Base-by-base conservation (phyloP, 2,797 vertebrate genomes). In the Microctenopoma steveboyesi region DNA sequence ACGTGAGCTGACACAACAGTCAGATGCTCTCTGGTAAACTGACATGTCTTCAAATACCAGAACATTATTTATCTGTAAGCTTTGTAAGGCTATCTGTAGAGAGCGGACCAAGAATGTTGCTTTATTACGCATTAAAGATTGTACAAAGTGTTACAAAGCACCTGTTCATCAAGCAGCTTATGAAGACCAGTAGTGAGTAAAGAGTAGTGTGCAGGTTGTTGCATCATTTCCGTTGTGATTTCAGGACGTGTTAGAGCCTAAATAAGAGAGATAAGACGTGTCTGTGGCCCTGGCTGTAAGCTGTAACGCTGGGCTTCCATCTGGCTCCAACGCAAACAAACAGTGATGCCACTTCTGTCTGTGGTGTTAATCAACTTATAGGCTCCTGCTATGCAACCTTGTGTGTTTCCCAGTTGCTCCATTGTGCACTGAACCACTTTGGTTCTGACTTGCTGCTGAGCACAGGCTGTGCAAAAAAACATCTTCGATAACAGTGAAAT, bases 41-140 rank as follows among this genome's bases (percentile, higher is more conserved):
- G 42, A 76, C 28, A 56, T 46, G 18, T 64, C 60, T 45, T 62
- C 35, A 35, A 35, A 58, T 6, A 22, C 46, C 35, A 33, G 33
- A 16, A 65, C 33, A 70, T 5, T 1, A 52, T 65, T 67, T n/a
- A 35, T 61, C 58, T 27, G 16, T 25, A 50, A 27, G 14, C 25
- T 64, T 37, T 30, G 18, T 5, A 9, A 12, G 18, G 37, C 55
- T 48, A 16, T 43, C 48, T 8, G 27, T 13, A 22, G 63, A 75
- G 12, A 50, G 18, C 56, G 47, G 47, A 57, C 54, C 61, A 74
- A 73, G 73, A 58, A 79, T 66, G 75, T 80, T 69, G 39, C 12
- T n/a, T n/a, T 46, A 18, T n/a, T 61, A 27, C 74, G 66, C 61
- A 56, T 78, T 59, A 62, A 79, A 77, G 22, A 63, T 64, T 59